Conservation (phyloP, 1,140 invertebrate species). For the Drosophila lacteicornis region DNA sequence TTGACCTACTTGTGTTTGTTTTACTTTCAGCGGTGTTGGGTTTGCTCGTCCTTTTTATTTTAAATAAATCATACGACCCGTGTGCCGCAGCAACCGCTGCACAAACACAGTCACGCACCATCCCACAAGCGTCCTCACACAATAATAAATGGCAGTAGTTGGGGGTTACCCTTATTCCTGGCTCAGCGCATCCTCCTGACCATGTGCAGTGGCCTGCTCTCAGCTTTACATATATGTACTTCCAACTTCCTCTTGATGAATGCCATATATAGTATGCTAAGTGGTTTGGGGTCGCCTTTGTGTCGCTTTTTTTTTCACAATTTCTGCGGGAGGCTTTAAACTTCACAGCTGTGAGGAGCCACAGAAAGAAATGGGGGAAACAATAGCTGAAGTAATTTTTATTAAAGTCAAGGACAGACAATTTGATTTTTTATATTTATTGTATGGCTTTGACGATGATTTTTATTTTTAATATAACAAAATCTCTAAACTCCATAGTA, state of each 20-base stretch:
- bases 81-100: slow-evolving; percentile 62
- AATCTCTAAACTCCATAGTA: too few species aligned
- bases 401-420: too few species aligned
- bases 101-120: slow-evolving; percentile 49
- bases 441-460: too few species aligned
- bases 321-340: neutral
- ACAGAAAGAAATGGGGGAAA: neutral
- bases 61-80: slow-evolving; percentile 77
- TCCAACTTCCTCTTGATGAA: slow-evolving; percentile 52
- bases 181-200: slow-evolving; percentile 29
- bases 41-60: slow-evolving; percentile 49
- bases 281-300: slow-evolving; percentile 24
- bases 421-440: too few species aligned
- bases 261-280: slow-evolving; percentile 34
- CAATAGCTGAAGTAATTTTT: neutral
- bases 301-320: slow-evolving; percentile 3
- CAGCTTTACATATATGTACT: slow-evolving; percentile 1
- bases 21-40: slow-evolving; percentile 27
- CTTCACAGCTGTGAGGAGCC: neutral
- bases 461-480: too few species aligned
- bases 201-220: slow-evolving; percentile 11
- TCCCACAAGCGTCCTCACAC: slow-evolving; percentile 7
- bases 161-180: neutral
- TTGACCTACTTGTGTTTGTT: slow-evolving; percentile 63
- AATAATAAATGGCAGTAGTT: slow-evolving; percentile 18